Evolutionary conservation across 2,797 vertebrate species (phyloP).

Genomic region (Syngnathus rostellatus): DNA sequence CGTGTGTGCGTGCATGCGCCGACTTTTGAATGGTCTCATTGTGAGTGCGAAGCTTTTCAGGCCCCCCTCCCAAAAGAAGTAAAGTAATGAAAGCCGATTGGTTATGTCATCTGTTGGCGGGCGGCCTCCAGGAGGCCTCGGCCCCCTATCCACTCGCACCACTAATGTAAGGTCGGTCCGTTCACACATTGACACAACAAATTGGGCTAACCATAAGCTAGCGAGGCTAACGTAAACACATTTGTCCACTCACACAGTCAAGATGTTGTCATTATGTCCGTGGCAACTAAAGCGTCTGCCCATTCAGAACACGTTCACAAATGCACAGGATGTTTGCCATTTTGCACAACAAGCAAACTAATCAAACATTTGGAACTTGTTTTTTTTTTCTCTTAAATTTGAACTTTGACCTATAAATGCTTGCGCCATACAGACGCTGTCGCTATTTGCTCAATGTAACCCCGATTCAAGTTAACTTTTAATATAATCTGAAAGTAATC

Average conservation of each 20-base stretch:
- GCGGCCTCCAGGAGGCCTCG: background rate
- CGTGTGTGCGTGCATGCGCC: conserved; percentile 14
- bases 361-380: too few species aligned
- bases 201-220: background rate
- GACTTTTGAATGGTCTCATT: conserved; percentile 48
- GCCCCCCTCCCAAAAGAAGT: conserved; percentile 18
- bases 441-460: too few species aligned
- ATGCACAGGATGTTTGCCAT: too few species aligned
- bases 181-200: background rate
- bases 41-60: conserved; percentile 33
- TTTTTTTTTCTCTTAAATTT: background rate
- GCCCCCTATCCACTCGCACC: background rate
- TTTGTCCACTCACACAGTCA: background rate
- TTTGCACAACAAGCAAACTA: too few species aligned
- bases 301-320: too few species aligned
- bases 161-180: background rate
- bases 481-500: too few species aligned
- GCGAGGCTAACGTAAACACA: background rate
- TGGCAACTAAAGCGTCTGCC: too few species aligned
- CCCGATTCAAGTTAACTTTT: too few species aligned
- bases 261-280: too few species aligned
- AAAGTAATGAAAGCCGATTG: conserved; percentile 45
- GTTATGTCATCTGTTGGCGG: conserved; percentile 36
- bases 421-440: too few species aligned
- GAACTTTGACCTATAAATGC: too few species aligned